A percentile compares a stretch with the other conserved stretches of the same genome.
Conservation (phyloP, 30 jellyfish, hydroid and myxozoan genomes). For the Catostylus mosaicus region DNA sequence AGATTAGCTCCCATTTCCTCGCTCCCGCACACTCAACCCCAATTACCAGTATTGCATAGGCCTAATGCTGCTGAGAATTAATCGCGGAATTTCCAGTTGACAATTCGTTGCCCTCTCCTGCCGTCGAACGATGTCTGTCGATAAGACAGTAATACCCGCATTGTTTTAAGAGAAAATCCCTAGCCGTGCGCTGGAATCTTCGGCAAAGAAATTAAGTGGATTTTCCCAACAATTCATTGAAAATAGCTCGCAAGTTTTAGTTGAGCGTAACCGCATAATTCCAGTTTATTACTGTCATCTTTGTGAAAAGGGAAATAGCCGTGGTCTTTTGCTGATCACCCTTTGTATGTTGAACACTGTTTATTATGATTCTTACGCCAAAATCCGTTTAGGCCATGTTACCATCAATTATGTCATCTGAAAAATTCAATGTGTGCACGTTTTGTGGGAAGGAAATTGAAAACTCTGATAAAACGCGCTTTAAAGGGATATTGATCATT, state of each 20-base stretch:
- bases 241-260: conserved; percentile 28
- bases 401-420: conserved; percentile 43
- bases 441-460: not conserved
- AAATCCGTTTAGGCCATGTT: conserved; percentile 49
- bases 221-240: conserved; percentile 52
- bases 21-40: no score
- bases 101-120: no score
- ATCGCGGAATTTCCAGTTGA: no score
- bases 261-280: conserved; percentile 51
- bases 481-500: no score
- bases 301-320: conserved; percentile 23
- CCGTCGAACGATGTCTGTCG: no score
- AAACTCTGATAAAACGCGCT: not conserved
- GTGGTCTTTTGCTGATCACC: conserved; percentile 39
- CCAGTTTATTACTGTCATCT: conserved; percentile 18
- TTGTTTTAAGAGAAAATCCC: conserved; percentile 25
- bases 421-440: not conserved
- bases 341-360: conserved; percentile 21
- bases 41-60: no score
- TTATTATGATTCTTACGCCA: conserved; percentile 29
- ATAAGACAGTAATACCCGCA: not conserved
- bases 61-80: no score
- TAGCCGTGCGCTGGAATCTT: conserved; percentile 3
- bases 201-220: conserved; percentile 53
- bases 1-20: no score